Conservation (phyloP, 2,797 vertebrate species). For the Poeciliopsis turneri region DNA sequence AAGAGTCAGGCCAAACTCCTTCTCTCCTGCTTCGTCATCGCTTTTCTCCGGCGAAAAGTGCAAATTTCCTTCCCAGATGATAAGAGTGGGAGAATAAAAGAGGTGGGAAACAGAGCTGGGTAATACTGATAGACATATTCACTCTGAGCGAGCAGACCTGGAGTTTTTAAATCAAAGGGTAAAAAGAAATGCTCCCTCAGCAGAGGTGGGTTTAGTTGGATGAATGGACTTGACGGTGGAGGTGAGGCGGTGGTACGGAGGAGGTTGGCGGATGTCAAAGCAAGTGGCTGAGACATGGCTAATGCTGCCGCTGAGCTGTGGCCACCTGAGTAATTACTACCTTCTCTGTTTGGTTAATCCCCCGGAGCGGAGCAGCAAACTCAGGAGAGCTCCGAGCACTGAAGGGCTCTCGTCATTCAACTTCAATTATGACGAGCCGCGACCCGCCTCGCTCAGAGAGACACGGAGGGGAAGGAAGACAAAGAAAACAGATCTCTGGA, state of each 20-base stretch:
- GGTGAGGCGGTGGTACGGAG: conserved; percentile 13
- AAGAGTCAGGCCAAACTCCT: conserved; percentile 31
- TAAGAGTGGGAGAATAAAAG: conserved; percentile 50
- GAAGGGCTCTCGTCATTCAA: conserved; percentile 39
- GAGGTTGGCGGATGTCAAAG: conserved; percentile 68
- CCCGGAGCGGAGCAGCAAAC: conserved; percentile 53
- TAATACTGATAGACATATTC: conserved; percentile 73
- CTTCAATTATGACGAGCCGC: conserved; percentile 48
- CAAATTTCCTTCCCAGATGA: conserved; percentile 56
- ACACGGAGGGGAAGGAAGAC: neutral
- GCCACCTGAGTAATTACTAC: conserved; percentile 75
- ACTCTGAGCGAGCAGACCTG: conserved; percentile 28
- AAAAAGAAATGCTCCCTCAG: conserved; percentile 69
- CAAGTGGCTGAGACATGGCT: conserved; percentile 73
- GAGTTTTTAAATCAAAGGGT: conserved; percentile 30
- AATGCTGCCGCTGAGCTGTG: conserved; percentile 72
- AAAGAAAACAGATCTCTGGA: conserved; percentile 12
- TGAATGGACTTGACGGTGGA: conserved; percentile 57
- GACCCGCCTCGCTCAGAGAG: conserved; percentile 25
- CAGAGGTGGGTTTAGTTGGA: conserved; percentile 73
- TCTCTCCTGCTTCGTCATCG: conserved; percentile 50
- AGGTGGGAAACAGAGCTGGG: conserved; percentile 60
- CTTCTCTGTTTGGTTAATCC: conserved; percentile 72
- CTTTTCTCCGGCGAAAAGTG: conserved; percentile 49
- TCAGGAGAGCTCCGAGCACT: conserved; percentile 48